Percentiles rank a stretch among this genome's conserved stretches.
Conservation (phyloP, 2,113 vertebrate species). For the Salvelinus alpinus region DNA sequence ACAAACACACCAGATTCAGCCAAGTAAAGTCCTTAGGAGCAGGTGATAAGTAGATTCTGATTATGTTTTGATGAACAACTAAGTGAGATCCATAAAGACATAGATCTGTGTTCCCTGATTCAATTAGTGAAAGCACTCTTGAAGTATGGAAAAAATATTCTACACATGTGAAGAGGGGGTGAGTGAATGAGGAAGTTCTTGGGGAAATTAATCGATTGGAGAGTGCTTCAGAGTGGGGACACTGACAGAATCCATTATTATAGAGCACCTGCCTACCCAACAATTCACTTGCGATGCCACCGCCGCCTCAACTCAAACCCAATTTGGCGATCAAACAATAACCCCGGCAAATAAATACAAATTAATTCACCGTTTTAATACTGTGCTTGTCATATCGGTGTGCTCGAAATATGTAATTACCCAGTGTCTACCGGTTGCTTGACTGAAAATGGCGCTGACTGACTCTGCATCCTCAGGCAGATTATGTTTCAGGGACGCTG, state of each 20-base stretch:
- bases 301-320: slow-evolving; percentile 18
- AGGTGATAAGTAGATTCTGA: too few species aligned
- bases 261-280: slow-evolving; percentile 59
- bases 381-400: slow-evolving; percentile 30
- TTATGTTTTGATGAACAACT: slow-evolving; percentile 70
- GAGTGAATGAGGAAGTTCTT: slow-evolving; percentile 10
- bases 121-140: slow-evolving; percentile 57
- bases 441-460: neutral
- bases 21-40: too few species aligned
- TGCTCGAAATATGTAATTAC: slow-evolving; percentile 28
- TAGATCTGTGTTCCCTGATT: slow-evolving; percentile 60
- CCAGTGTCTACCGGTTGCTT: slow-evolving; percentile 20
- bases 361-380: slow-evolving; percentile 56
- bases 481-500: slow-evolving; percentile 15
- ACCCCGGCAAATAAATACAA: slow-evolving; percentile 33
- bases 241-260: slow-evolving; percentile 60
- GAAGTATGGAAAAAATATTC: slow-evolving; percentile 32
- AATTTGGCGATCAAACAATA: slow-evolving; percentile 56
- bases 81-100: slow-evolving; percentile 63
- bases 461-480: neutral
- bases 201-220: slow-evolving; percentile 49
- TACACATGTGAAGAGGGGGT: slow-evolving; percentile 23
- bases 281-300: slow-evolving; percentile 58
- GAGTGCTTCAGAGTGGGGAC: too few species aligned
- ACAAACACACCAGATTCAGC: too few species aligned